Conservation (phyloP, 2,888 invertebrate species). For the Villa cingulata region DNA sequence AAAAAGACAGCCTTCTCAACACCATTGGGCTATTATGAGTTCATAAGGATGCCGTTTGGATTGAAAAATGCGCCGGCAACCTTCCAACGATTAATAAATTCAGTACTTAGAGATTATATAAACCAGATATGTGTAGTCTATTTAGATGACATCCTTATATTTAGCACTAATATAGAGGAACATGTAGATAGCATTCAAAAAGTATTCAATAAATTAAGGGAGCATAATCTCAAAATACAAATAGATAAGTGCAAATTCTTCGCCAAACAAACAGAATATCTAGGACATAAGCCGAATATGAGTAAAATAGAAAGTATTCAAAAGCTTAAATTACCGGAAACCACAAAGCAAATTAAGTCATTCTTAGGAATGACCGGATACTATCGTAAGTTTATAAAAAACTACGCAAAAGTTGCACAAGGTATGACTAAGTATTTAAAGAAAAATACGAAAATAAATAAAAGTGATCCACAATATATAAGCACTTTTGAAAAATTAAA, state of each 20-base stretch:
- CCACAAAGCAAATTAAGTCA: conserved; percentile 4
- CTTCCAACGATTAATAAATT: conserved; percentile 25
- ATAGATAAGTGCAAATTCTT: too few species aligned
- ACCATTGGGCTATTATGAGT: conserved; percentile 21
- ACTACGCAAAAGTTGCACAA: conserved; percentile 8
- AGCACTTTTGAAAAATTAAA: background rate
- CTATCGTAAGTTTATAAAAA: conserved; percentile 8
- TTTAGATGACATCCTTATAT: conserved; percentile 21
- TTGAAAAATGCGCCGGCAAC: conserved; percentile 22
- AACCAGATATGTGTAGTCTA: conserved; percentile 15
- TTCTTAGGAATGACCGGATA: conserved; percentile 11
- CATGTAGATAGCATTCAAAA: conserved; percentile 12
- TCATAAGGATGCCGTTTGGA: conserved; percentile 22
- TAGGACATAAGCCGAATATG: conserved; percentile 19
- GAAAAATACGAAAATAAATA: conserved; percentile 7
- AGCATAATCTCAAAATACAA: conserved; percentile 1
- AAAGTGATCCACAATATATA: conserved; percentile 4
- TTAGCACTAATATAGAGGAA: conserved; percentile 14
- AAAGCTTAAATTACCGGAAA: conserved; percentile 1
- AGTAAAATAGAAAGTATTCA: conserved; percentile 15
- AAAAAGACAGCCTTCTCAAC: conserved; percentile 23
- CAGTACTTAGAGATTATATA: conserved; percentile 15
- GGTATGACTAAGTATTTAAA: conserved; percentile 12
- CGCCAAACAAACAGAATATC: conserved; percentile 13
- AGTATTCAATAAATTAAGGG: conserved; percentile 2